phyloP scores from a whole-genome alignment of 2,888 invertebrate genomes.

The Limnephilus lunatus region DNA sequence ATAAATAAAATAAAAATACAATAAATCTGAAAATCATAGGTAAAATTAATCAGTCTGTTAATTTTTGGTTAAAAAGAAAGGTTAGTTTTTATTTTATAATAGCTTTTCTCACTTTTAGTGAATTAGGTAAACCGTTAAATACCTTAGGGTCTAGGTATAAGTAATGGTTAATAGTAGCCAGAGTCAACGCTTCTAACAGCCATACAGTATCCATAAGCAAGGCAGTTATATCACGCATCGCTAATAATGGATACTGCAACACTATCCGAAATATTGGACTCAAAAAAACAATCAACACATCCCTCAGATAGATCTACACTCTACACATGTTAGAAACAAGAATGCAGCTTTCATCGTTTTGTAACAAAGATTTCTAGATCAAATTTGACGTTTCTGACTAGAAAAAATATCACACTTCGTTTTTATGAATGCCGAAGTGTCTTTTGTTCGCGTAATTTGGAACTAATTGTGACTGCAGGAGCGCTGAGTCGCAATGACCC shows the following conservation, averaged over 20 bases:
- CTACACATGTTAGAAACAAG: background rate
- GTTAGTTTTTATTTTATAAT: too few species aligned
- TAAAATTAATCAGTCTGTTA: too few species aligned
- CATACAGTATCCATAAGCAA: background rate
- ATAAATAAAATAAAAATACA: too few species aligned
- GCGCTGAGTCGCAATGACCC: background rate
- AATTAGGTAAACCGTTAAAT: too few species aligned
- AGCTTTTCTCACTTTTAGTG: too few species aligned
- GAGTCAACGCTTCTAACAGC: background rate
- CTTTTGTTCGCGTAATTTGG: conserved; percentile 50
- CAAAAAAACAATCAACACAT: background rate
- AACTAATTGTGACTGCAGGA: conserved; percentile 47
- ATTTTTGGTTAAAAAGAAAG: too few species aligned
- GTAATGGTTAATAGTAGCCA: background rate
- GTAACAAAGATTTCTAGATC: conserved; percentile 6
- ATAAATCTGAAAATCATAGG: too few species aligned
- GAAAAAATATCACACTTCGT: conserved; percentile 4
- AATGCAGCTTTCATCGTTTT: background rate
- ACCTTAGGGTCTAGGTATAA: too few species aligned
- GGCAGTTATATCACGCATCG: background rate
- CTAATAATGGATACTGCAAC: background rate
- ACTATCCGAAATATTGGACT: background rate
- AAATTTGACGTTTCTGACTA: background rate
- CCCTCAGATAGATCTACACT: background rate
- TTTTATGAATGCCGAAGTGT: conserved; percentile 18